Evolutionary conservation across 2,113 vertebrate species (phyloP).

Genomic region (Festucalex cinctus): DNA sequence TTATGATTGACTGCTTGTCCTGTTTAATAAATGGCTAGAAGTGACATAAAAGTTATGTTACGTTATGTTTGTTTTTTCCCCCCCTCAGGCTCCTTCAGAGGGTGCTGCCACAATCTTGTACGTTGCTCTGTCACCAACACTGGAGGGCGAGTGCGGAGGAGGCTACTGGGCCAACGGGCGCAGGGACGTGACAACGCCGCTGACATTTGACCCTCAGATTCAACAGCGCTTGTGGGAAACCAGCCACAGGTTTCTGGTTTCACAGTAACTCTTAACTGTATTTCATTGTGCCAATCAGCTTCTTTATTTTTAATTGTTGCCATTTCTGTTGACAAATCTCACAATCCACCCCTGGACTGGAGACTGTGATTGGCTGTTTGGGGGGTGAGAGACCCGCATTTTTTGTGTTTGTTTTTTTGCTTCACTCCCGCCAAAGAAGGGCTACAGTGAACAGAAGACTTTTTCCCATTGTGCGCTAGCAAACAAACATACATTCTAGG

Average conservation of each 20-base stretch:
- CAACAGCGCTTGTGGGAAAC: constrained; percentile 59
- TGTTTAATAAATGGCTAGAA: too few species aligned
- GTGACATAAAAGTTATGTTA: too few species aligned
- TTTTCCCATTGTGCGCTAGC: constrained; percentile 37
- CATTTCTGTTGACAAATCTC: constrained; percentile 23
- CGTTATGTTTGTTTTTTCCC: neutral
- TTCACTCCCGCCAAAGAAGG: constrained; percentile 47
- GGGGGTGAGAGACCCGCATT: constrained; percentile 5
- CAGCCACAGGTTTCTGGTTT: constrained; percentile 50
- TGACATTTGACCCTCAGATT: constrained; percentile 50
- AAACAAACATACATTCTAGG: constrained; percentile 10
- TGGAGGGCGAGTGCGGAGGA: constrained; percentile 52
- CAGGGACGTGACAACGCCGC: constrained; percentile 41
- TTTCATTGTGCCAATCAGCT: neutral
- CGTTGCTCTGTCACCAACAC: constrained; percentile 51
- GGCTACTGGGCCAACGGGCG: constrained; percentile 61
- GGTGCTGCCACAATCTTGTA: constrained; percentile 56
- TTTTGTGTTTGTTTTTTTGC: too few species aligned
- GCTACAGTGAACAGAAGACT: constrained; percentile 37
- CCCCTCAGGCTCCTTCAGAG: constrained; percentile 58
- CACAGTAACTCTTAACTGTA: constrained; percentile 33
- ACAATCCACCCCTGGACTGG: constrained; percentile 31
- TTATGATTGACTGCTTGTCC: too few species aligned
- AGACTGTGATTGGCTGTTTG: constrained; percentile 37
- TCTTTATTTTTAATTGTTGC: constrained; percentile 13